Evolutionary conservation across 1,140 invertebrate species (phyloP), one percentile per base, ranked within the genome.

Genomic region (Papilio polyxenes): DNA sequence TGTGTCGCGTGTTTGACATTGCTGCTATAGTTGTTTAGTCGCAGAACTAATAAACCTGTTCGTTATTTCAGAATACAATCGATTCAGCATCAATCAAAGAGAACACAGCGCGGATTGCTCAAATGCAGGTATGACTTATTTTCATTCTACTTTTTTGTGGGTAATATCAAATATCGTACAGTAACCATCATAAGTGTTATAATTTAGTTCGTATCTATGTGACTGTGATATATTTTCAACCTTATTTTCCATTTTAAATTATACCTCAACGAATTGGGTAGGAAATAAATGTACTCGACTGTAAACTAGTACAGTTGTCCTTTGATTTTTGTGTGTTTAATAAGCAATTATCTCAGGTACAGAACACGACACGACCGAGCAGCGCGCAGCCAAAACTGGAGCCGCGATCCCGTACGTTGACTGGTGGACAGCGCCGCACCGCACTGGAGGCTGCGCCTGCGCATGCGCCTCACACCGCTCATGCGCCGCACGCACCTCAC

Each of bases 21-120:
- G 23, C 23, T 31, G 23, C 53, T 5, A 15, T 56, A n/a, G 53
- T 7, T 17, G 4, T 7, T 56, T 56, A n/a, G 53, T 7, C 5
- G 53, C 7, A 6, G 15, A 0, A 20, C 56, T 59, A 59, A 59
- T 59, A n/a, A 59, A 3, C 6, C 7, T 9, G 80, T 77, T 74
- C 31, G 72, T 75, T 37, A 13, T 77, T 31, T 74, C 97, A 98
- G 95, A 98, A 98, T 93, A 98, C 98, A 82, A 98, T 98, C 85
- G 98, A 98, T 94, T 97, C 98, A 78, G 98, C 98, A 51, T 98
- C 97, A 81, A 98, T 98, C 90, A 98, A 98, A 94, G 98, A 98
- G 92, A 98, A 98, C 92, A 98, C 97, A 84, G 97, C 97, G 85
- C 95, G 97, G 88, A 95, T 97, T 82, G 96, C 95, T 83, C 95